Evolutionary conservation across 2,113 vertebrate genomes (phyloP).

Genomic region (Melanerpes aurifrons): DNA sequence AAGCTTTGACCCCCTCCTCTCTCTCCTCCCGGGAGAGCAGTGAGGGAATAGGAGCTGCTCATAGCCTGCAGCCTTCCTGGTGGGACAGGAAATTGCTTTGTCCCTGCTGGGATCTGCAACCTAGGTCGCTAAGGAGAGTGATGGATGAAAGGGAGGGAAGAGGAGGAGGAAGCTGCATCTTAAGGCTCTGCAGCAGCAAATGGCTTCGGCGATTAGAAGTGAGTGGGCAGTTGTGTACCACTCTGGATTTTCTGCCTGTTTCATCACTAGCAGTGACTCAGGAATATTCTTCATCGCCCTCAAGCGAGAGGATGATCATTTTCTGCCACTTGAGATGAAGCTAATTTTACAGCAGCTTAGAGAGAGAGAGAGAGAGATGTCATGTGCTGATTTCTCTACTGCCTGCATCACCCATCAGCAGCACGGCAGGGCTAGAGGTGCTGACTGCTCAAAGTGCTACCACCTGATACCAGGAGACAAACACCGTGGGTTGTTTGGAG

Average conservation of each 20-base stretch:
- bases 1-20: background rate
- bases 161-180: slow-evolving; percentile 45
- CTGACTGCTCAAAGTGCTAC: background rate
- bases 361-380: slow-evolving; percentile 52
- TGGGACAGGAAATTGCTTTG: background rate
- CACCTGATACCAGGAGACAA: background rate
- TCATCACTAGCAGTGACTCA: slow-evolving; percentile 66
- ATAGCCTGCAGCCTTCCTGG: background rate
- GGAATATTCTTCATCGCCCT: slow-evolving; percentile 69
- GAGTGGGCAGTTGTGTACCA: slow-evolving; percentile 66
- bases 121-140: background rate
- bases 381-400: slow-evolving; percentile 46
- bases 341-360: slow-evolving; percentile 65
- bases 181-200: slow-evolving; percentile 57
- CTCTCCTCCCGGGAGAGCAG: background rate
- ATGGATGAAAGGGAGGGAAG: slow-evolving; percentile 56
- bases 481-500: background rate
- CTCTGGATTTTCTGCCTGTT: slow-evolving; percentile 65
- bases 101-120: slow-evolving; percentile 9
- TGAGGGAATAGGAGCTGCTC: background rate
- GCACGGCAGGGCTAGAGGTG: background rate
- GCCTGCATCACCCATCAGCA: background rate
- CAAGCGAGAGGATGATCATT: slow-evolving; percentile 65
- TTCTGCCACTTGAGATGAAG: slow-evolving; percentile 70
- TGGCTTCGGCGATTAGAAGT: slow-evolving; percentile 57